Percentiles rank a stretch among this genome's conserved stretches.
Conservation (phyloP, 2,888 invertebrate genomes). For the Acanthosoma haemorrhoidale region DNA sequence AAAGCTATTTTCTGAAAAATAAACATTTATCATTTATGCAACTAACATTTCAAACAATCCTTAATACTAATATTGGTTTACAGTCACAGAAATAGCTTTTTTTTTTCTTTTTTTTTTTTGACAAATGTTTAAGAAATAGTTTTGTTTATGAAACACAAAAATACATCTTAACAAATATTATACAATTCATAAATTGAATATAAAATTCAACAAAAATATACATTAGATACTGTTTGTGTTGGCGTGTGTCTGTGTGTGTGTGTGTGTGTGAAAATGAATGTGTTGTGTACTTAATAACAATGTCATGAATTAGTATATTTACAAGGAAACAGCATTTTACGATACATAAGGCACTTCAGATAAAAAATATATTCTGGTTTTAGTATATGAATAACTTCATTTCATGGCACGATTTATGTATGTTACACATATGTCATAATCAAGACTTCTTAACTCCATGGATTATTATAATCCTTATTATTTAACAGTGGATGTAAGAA, state of each 20-base stretch:
- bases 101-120: not conserved
- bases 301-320: not conserved
- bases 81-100: conserved; percentile 18
- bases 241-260: not conserved
- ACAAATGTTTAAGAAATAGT: not conserved
- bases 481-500: not conserved
- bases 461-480: not conserved
- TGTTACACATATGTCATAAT: conserved; percentile 7
- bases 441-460: not conserved
- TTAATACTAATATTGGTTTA: not conserved
- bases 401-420: conserved; percentile 16
- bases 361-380: conserved; percentile 12
- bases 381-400: conserved; percentile 15
- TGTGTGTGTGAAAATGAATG: not conserved
- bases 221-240: not conserved
- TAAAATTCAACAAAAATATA: conserved; percentile 10
- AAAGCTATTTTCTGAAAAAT: conserved; percentile 19
- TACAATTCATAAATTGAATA: conserved; percentile 10
- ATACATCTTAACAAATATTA: conserved; percentile 4
- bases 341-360: conserved; percentile 15
- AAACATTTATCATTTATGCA: not conserved
- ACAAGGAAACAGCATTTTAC: conserved; percentile 10
- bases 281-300: not conserved
- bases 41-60: conserved; percentile 16
- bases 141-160: not conserved